Percentiles rank a stretch among this genome's conserved stretches.
Conservation (phyloP, 2,797 vertebrate genomes). For the Enteromius paludinosus region DNA sequence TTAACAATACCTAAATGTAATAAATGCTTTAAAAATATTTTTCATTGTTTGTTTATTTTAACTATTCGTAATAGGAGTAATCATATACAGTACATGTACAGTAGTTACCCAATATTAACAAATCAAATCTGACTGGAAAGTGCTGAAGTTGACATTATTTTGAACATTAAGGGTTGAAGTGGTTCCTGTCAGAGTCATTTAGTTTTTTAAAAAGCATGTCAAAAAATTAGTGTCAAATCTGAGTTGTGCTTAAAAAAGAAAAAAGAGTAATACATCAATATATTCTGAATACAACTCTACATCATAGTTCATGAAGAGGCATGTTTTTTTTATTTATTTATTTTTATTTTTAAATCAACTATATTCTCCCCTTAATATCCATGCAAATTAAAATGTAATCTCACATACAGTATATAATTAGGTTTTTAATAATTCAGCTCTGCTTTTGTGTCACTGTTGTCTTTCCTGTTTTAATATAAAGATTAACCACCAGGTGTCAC, state of each 20-base stretch:
- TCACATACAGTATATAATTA: no score
- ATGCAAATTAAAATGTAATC: not conserved
- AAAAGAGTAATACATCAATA: not conserved
- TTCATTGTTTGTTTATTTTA: not conserved
- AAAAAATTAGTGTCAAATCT: not conserved
- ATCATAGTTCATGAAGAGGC: not conserved
- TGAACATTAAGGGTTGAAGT: not conserved
- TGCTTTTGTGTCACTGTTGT: not conserved
- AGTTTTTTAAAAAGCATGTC: not conserved
- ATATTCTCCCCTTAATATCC: no score
- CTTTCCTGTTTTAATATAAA: not conserved
- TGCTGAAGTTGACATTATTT: not conserved
- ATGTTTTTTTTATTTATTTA: no score
- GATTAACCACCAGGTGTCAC: constrained; percentile 46
- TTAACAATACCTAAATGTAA: not conserved
- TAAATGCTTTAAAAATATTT: not conserved
- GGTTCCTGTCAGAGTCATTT: not conserved
- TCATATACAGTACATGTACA: not conserved
- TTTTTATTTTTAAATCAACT: no score
- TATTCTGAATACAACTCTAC: not conserved
- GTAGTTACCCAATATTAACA: not conserved
- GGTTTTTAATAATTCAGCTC: not conserved
- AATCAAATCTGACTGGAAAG: not conserved
- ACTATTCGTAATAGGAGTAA: not conserved
- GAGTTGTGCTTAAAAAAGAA: not conserved